phyloP scores from a whole-genome alignment of 2,113 vertebrate species.

The Datnioides undecimradiatus region DNA sequence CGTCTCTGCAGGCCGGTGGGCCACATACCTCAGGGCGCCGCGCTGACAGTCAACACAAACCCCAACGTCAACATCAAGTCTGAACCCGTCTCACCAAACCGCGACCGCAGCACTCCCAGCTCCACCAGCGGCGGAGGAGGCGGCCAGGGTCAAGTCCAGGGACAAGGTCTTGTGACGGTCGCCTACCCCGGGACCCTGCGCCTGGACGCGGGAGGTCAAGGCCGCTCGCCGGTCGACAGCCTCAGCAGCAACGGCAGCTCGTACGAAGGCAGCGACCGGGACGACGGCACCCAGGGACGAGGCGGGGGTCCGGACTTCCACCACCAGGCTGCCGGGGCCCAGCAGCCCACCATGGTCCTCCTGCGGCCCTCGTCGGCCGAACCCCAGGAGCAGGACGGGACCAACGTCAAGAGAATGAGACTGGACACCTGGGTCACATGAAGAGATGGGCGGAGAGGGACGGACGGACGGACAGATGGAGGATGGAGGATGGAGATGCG shows the following conservation, averaged over 20 bases:
- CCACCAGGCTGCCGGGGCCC: constrained; percentile 66
- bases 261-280: constrained; percentile 93
- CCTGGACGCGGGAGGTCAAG: constrained; percentile 85
- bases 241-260: constrained; percentile 95
- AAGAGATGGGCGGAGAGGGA: constrained; percentile 51
- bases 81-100: constrained; percentile 94
- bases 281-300: constrained; percentile 82
- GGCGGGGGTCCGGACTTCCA: constrained; percentile 85
- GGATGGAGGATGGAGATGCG: constrained; percentile 66
- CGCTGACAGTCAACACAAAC: constrained; percentile 94
- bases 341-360: constrained; percentile 86
- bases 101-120: constrained; percentile 90
- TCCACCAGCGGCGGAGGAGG: constrained; percentile 30
- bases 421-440: constrained; percentile 96
- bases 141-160: constrained; percentile 44
- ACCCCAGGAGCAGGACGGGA: constrained; percentile 87
- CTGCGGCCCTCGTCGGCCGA: constrained; percentile 87
- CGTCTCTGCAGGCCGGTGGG: constrained; percentile 86
- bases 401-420: constrained; percentile 92
- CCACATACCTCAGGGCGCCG: constrained; percentile 88
- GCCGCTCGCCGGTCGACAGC: constrained; percentile 91
- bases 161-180: constrained; percentile 78
- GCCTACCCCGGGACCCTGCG: constrained; percentile 85
- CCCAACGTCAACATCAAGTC: constrained; percentile 96
- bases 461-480: constrained; percentile 46